A percentile compares a stretch with the other conserved stretches of the same genome.
Evolutionary conservation across 2,888 invertebrate species (phyloP).

Genomic region (Pheosia gnoma): DNA sequence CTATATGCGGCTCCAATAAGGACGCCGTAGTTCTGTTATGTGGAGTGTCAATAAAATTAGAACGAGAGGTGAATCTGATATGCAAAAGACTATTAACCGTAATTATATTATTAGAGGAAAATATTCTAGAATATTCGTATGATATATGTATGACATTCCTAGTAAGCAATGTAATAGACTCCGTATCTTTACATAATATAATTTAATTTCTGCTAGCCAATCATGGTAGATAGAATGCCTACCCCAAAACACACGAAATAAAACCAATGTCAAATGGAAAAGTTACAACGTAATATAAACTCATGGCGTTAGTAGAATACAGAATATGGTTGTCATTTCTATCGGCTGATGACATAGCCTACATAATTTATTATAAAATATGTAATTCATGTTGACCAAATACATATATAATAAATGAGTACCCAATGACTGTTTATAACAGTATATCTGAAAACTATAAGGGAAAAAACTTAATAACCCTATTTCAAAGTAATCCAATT

Average conservation of each 20-base stretch:
- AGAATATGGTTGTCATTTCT: too few relatives aligned
- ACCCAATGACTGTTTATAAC: background rate
- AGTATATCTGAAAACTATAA: background rate
- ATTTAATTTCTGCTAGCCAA: background rate
- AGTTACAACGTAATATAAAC: too few relatives aligned
- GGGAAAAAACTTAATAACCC: background rate
- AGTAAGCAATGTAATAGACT: background rate
- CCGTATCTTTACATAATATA: background rate
- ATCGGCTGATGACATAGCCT: too few relatives aligned
- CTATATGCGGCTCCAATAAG: slow-evolving; percentile 10
- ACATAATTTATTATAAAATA: too few relatives aligned
- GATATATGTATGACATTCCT: background rate
- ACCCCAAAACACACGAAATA: too few relatives aligned
- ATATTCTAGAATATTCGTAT: background rate
- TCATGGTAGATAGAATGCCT: background rate
- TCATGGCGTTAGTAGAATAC: too few relatives aligned
- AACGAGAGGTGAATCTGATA: slow-evolving; percentile 11
- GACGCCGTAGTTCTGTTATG: background rate
- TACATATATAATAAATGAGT: too few relatives aligned
- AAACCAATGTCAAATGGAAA: too few relatives aligned
- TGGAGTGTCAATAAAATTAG: background rate
- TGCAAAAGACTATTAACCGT: background rate
- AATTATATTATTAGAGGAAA: background rate
- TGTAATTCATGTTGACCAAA: too few relatives aligned
- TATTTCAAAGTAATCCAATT: slow-evolving; percentile 1